Base-by-base conservation (phyloP, 2,888 invertebrate genomes). In the Geotrupes spiniger region DNA sequence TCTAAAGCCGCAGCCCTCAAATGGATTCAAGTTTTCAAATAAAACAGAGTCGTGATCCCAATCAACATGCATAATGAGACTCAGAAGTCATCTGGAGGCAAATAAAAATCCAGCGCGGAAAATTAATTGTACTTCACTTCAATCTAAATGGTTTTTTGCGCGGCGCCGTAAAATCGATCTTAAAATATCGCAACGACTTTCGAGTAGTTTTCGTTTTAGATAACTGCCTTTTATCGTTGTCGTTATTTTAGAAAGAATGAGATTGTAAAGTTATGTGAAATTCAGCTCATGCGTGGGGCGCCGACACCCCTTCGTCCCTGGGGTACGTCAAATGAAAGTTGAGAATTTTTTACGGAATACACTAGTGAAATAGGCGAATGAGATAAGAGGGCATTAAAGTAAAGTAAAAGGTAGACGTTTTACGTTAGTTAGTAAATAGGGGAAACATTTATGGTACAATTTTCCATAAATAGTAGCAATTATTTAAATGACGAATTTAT, bases 21-120 rank as follows among this genome's bases (percentile, higher is more conserved):
- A 60, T 60, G 61, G 60, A 57, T 57, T 56, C 55, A 62, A 62
- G 59, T 62, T 62, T 60, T 58, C 62, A 56, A 62, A 62, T 62
- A 59, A 62, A 62, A 62, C 56, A 48, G 57, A 58, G 53, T 60
- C 62, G 62, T 62, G 62, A 59, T 60, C 58, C 54, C 58, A 56
- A 57, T 57, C 56, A 56, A 55, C 55, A 57, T 59, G 58, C 52
- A 59, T 58, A 59, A 58, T 59, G 56, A 41, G 25, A 46, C 46
- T 15, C 25, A 38, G 46, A 46, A 46, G 46, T 46, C 46, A 26
- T 46, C 38, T 31, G 29, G 33, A 40, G 46, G 39, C 39, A 46
- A 40, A 38, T 39, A 40, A 40, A 40, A 33, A 40, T 46, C 38
- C 39, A 27, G 26, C 39, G 29, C 38, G 33, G 39, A 33, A 46